phyloP scores from a whole-genome alignment of 2,113 vertebrate species.

The Anarrhichthys ocellatus region DNA sequence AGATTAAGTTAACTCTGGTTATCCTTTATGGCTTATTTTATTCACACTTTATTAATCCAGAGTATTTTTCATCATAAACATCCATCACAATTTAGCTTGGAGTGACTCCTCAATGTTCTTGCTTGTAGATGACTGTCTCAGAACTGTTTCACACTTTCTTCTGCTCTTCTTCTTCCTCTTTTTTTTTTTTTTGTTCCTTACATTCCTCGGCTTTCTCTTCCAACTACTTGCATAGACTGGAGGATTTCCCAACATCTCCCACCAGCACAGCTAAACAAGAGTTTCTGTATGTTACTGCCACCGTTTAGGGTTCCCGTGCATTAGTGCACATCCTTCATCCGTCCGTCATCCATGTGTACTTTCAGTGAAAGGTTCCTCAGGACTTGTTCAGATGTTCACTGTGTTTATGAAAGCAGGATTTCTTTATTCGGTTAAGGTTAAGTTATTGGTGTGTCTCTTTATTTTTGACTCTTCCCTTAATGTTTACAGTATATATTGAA shows the following conservation, averaged over 20 bases:
- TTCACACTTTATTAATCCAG: not conserved
- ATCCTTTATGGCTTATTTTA: not conserved
- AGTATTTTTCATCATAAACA: not conserved
- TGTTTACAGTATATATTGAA: slow-evolving; percentile 8
- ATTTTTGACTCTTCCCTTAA: not conserved
- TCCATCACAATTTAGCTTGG: not conserved
- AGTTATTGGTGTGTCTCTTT: not conserved
- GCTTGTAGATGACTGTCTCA: slow-evolving; percentile 2
- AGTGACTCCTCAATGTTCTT: not conserved
- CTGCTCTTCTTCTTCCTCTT: slow-evolving; percentile 54
- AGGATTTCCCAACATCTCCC: slow-evolving; percentile 99
- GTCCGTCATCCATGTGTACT: slow-evolving; percentile 44
- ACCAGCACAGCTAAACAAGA: slow-evolving; percentile 99
- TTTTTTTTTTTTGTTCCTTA: not conserved
- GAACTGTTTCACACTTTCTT: slow-evolving; percentile 57
- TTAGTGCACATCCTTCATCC: slow-evolving; percentile 53
- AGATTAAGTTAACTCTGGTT: not conserved
- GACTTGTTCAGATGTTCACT: not conserved
- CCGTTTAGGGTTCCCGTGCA: slow-evolving; percentile 70
- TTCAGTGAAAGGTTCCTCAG: slow-evolving; percentile 10
- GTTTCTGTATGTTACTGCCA: slow-evolving; percentile 96
- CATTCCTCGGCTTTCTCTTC: slow-evolving; percentile 83
- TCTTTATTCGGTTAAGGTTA: not conserved
- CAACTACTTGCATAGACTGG: slow-evolving; percentile 93
- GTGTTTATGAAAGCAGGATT: slow-evolving; percentile 6